Conservation (phyloP, 2,113 vertebrate species). For the Pagrus major region DNA sequence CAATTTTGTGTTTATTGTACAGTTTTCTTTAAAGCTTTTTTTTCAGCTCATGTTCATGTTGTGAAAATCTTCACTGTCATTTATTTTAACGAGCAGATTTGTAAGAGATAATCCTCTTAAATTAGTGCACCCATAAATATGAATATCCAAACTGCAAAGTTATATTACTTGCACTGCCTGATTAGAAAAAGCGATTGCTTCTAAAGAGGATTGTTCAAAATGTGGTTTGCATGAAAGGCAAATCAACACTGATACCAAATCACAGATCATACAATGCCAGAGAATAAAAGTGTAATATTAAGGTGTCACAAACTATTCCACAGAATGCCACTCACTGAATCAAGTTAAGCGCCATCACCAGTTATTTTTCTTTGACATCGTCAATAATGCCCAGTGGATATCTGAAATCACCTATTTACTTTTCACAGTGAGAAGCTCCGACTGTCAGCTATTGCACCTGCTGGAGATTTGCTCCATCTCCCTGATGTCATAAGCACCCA, state of each 20-base stretch:
- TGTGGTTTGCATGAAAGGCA: neutral
- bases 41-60: neutral
- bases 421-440: constrained; percentile 14
- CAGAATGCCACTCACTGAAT: neutral
- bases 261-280: neutral
- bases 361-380: neutral
- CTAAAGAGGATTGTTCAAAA: neutral
- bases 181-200: neutral
- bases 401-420: constrained; percentile 19
- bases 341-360: neutral
- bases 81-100: neutral
- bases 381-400: neutral
- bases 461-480: constrained; percentile 13
- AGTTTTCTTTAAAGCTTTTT: neutral
- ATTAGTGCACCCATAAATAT: too few species aligned
- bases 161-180: too few species aligned
- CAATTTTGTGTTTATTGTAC: neutral
- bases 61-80: neutral
- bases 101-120: neutral
- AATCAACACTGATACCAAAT: neutral
- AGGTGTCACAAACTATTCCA: neutral
- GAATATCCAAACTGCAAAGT: neutral
- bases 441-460: constrained; percentile 5
- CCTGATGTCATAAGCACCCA: neutral
- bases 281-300: neutral